phyloP scores from a whole-genome alignment of 2,113 vertebrate genomes.

The Lucifuga dentata region DNA sequence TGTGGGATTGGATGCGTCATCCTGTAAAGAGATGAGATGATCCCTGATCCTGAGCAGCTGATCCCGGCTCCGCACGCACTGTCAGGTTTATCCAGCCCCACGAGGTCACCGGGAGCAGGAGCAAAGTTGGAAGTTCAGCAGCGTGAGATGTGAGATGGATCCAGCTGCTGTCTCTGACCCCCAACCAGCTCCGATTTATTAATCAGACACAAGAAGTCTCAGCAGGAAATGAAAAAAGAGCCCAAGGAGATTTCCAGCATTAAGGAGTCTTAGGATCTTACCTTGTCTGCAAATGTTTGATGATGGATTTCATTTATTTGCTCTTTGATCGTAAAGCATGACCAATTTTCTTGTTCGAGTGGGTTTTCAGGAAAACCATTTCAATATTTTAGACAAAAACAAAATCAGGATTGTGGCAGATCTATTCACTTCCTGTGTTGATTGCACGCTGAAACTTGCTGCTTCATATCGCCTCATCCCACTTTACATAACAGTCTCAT shows the following conservation, averaged over 20 bases:
- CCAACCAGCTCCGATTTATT: background rate
- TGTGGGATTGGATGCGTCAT: conserved; percentile 62
- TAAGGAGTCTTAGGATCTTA: conserved; percentile 13
- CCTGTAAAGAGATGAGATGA: conserved; percentile 73
- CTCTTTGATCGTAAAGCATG: no score
- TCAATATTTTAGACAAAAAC: no score
- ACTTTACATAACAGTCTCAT: background rate
- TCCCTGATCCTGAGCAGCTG: conserved; percentile 70
- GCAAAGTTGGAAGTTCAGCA: conserved; percentile 10
- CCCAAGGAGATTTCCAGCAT: conserved; percentile 29
- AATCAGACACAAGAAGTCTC: conserved; percentile 7
- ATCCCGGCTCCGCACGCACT: conserved; percentile 64
- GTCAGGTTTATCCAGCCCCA: conserved; percentile 60
- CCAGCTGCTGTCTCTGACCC: conserved; percentile 19
- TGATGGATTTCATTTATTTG: no score
- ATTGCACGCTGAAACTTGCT: no score
- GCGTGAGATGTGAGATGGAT: background rate
- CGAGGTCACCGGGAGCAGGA: conserved; percentile 34
- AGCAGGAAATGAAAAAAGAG: conserved; percentile 52
- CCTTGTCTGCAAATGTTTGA: no score
- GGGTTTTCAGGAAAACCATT: no score
- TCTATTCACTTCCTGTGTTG: no score
- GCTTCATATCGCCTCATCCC: background rate
- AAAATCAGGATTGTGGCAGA: no score
- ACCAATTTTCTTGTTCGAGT: no score